Percentiles rank a stretch among this genome's conserved stretches.
Conservation (phyloP, 2,113 vertebrate genomes). For the Rhinolophus ferrumequinum region DNA sequence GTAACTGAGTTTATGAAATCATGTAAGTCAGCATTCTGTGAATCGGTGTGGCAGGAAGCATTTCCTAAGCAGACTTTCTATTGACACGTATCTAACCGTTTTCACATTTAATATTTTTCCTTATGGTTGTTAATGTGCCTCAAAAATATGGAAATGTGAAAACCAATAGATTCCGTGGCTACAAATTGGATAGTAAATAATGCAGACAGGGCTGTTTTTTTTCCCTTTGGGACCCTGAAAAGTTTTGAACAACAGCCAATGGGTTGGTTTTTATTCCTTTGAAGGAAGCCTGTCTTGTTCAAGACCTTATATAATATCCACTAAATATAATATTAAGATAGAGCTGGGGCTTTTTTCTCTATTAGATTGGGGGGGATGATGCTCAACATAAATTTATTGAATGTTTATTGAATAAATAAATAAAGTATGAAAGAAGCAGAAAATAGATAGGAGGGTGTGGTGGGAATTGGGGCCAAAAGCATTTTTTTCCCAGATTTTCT, state of each 20-base stretch:
- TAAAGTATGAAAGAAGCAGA: background rate
- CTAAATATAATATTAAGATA: background rate
- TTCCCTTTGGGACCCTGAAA: background rate
- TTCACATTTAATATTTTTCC: conserved; percentile 65
- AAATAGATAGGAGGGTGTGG: background rate
- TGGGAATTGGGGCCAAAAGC: background rate
- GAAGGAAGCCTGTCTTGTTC: conserved; percentile 22
- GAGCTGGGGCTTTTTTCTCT: background rate
- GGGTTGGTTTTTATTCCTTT: background rate
- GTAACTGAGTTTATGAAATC: conserved; percentile 73
- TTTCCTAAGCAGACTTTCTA: conserved; percentile 37
- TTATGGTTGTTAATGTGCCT: conserved; percentile 60
- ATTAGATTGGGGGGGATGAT: background rate
- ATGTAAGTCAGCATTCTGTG: conserved; percentile 67
- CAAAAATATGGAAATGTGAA: conserved; percentile 70
- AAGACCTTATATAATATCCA: background rate
- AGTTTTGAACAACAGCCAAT: conserved; percentile 23
- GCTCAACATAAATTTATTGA: background rate
- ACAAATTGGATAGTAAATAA: conserved; percentile 42
- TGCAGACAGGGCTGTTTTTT: background rate
- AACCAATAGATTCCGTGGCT: conserved; percentile 65
- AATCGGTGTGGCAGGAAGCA: background rate
- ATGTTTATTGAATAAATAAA: conserved; percentile 32
- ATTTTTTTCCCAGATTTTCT: background rate
- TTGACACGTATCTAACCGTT: conserved; percentile 56